phyloP scores from a whole-genome alignment of 2,888 invertebrate genomes.

The Pheosia tremula region DNA sequence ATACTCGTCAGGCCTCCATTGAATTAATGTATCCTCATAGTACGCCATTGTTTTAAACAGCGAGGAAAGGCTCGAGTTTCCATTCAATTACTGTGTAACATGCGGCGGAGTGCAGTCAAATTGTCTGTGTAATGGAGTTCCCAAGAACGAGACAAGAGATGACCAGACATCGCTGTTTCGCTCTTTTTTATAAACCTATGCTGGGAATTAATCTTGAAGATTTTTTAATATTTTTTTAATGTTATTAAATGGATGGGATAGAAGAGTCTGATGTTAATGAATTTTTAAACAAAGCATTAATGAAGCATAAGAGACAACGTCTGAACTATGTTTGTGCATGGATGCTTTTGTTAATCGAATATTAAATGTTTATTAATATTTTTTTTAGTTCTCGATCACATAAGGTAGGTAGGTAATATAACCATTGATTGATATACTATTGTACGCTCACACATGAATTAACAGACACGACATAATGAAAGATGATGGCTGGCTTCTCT shows the following conservation, averaged over 20 bases:
- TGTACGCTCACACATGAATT: no score
- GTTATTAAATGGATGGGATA: neutral
- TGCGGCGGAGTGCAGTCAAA: slow-evolving; percentile 29
- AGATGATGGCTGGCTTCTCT: no score
- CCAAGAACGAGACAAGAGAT: neutral
- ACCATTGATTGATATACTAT: no score
- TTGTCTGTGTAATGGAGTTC: slow-evolving; percentile 23
- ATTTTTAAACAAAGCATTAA: neutral
- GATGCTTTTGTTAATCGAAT: neutral
- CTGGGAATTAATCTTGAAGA: neutral
- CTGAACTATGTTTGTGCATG: no score
- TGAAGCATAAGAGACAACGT: no score
- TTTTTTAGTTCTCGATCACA: no score
- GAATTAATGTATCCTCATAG: slow-evolving; percentile 58
- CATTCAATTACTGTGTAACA: slow-evolving; percentile 49
- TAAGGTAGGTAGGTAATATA: no score
- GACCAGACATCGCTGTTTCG: slow-evolving; percentile 6
- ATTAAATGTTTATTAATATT: no score
- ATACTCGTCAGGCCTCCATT: slow-evolving; percentile 19
- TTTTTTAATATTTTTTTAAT: neutral
- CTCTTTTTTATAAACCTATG: neutral
- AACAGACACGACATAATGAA: no score
- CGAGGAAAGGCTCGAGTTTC: slow-evolving; percentile 44
- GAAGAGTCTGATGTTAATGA: neutral
- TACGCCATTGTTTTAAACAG: slow-evolving; percentile 46